A percentile compares a stretch with the other conserved stretches of the same genome.
phyloP scores from a whole-genome alignment of 2,797 vertebrate species.

The Heteromormyrus szaboi region DNA sequence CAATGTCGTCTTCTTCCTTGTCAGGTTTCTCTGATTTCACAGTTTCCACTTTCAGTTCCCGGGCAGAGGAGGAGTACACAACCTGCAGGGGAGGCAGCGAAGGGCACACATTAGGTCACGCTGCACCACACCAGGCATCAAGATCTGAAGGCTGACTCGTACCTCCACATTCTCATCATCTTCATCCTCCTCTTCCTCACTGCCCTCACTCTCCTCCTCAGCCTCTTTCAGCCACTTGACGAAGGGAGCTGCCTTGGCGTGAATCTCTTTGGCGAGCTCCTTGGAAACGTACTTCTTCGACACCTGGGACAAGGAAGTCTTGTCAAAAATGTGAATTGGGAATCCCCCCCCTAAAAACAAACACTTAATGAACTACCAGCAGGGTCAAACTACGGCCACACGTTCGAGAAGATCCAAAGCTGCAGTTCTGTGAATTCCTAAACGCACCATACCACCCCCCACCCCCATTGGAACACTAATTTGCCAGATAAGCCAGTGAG shows the following conservation, averaged over 20 bases:
- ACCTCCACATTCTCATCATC: slow-evolving; percentile 66
- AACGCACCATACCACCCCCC: background rate
- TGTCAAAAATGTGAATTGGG: background rate
- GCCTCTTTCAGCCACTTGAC: slow-evolving; percentile 98
- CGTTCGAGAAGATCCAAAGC: background rate
- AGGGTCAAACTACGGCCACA: background rate
- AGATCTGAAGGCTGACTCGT: background rate
- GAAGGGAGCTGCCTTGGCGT: slow-evolving; percentile 90
- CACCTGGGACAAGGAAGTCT: slow-evolving; percentile 56
- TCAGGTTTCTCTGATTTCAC: slow-evolving; percentile 70
- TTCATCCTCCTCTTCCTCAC: slow-evolving; percentile 77
- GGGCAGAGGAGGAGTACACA: slow-evolving; percentile 87
- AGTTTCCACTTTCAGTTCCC: slow-evolving; percentile 89
- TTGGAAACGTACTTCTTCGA: slow-evolving; percentile 98
- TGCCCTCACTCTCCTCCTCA: slow-evolving; percentile 92
- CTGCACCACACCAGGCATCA: background rate
- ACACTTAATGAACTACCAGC: background rate
- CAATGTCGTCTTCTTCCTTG: slow-evolving; percentile 90
- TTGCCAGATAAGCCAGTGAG: background rate
- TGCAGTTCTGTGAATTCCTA: background rate
- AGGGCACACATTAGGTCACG: background rate
- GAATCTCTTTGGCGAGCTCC: slow-evolving; percentile 97
- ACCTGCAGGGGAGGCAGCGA: slow-evolving; percentile 63
- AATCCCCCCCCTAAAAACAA: background rate
- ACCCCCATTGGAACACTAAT: background rate